phyloP scores from a whole-genome alignment of 2,113 vertebrate species.

The Saccopteryx leptura region DNA sequence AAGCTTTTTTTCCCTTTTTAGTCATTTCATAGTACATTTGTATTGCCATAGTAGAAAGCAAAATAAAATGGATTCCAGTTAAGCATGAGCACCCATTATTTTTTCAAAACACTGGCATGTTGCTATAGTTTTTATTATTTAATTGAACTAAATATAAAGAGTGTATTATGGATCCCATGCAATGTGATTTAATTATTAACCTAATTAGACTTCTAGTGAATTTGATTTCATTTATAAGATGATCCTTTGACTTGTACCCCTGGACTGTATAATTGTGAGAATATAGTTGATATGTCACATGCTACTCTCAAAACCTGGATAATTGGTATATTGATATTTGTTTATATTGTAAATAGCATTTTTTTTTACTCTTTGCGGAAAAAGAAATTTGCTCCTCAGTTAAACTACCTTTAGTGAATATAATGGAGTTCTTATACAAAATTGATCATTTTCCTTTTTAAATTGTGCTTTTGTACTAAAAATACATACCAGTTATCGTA shows the following conservation, averaged over 20 bases:
- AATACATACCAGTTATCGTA: constrained; percentile 94
- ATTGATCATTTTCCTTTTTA: constrained; percentile 18
- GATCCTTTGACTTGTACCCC: neutral
- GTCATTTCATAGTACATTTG: neutral
- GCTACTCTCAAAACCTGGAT: constrained; percentile 39
- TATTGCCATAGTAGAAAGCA: constrained; percentile 48
- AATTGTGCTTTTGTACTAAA: neutral
- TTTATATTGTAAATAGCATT: constrained; percentile 54
- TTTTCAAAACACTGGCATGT: neutral
- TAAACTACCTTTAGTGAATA: constrained; percentile 11
- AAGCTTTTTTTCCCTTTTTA: constrained; percentile 55
- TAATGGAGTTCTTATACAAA: constrained; percentile 21
- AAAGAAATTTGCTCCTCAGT: constrained; percentile 23
- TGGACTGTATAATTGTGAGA: constrained; percentile 31
- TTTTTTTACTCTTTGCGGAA: constrained; percentile 30
- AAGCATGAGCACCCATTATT: neutral
- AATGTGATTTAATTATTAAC: constrained; percentile 46
- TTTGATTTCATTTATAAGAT: constrained; percentile 59
- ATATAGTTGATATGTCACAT: constrained; percentile 33
- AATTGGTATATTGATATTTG: constrained; percentile 45
- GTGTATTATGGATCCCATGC: neutral
- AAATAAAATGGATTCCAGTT: constrained; percentile 46
- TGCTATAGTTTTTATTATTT: constrained; percentile 3
- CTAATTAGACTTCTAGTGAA: neutral
- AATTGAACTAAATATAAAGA: constrained; percentile 28